Percentiles rank a stretch among this genome's conserved stretches.
These are phyloP conservation scores for Marmota flaviventris DNA, from an alignment of 2,113 vertebrate species.

Conservation along the genomic window DNA sequence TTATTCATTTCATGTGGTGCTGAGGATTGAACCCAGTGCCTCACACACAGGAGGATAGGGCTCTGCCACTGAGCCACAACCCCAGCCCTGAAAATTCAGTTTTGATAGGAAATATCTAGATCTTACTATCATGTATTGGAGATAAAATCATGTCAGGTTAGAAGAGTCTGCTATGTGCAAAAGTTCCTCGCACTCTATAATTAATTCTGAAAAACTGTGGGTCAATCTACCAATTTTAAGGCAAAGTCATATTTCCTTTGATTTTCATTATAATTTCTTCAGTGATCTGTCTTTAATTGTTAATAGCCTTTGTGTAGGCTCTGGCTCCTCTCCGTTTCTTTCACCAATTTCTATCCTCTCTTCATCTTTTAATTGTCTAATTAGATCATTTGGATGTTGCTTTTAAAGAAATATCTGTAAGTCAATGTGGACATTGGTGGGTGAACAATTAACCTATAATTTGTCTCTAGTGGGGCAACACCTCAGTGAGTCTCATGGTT, in stretches of 20 bases:
- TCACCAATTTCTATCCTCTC: not conserved
- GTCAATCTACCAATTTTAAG: not conserved
- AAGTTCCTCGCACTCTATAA: not conserved
- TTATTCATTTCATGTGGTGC: too few species aligned
- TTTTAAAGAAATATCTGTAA: not conserved
- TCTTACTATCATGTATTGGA: not conserved
- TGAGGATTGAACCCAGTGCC: too few species aligned
- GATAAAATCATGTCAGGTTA: not conserved
- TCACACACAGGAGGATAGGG: too few species aligned
- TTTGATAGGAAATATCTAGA: not conserved
- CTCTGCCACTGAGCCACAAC: too few species aligned
- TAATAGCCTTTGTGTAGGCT: not conserved
- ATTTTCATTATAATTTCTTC: not conserved
- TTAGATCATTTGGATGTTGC: not conserved
- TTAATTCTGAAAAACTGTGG: conserved; percentile 16
- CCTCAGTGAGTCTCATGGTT: not conserved
- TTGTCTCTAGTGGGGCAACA: not conserved
- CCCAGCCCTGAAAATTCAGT: not conserved
- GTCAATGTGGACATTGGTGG: not conserved
- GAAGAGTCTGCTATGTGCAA: not conserved
- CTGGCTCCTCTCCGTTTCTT: not conserved
- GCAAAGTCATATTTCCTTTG: not conserved
- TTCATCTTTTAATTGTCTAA: not conserved
- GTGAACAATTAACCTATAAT: not conserved
- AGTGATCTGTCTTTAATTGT: not conserved